Evolutionary conservation across 2,888 invertebrate genomes (phyloP).

Genomic region (Lycocerus yunnanus): DNA sequence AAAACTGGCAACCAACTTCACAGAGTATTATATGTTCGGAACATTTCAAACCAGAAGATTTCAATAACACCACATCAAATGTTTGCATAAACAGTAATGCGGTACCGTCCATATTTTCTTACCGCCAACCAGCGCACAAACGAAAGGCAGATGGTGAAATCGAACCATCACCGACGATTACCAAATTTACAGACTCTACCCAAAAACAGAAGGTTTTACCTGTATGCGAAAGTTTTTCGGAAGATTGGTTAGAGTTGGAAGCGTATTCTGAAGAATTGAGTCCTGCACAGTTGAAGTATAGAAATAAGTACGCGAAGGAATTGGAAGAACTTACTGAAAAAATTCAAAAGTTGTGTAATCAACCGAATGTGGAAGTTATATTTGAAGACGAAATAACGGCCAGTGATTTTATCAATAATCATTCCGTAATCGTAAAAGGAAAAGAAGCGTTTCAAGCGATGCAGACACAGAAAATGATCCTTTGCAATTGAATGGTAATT

Average conservation of each 20-base stretch:
- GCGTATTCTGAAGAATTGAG: slow-evolving; percentile 75
- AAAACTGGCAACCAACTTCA: background rate
- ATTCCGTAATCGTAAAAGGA: slow-evolving; percentile 10
- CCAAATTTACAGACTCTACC: background rate
- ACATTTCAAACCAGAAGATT: background rate
- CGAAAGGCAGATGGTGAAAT: background rate
- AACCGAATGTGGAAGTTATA: slow-evolving; percentile 66
- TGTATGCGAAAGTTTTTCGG: slow-evolving; percentile 43
- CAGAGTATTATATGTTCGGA: background rate
- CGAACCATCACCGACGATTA: background rate
- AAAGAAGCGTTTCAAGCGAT: slow-evolving; percentile 9
- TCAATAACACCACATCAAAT: background rate
- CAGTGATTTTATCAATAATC: slow-evolving; percentile 64
- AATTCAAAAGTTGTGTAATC: slow-evolving; percentile 62
- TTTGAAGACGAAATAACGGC: slow-evolving; percentile 67
- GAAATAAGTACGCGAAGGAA: slow-evolving; percentile 68
- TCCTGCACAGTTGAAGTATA: slow-evolving; percentile 66
- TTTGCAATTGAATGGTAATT: slow-evolving; percentile 22
- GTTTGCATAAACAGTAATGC: background rate
- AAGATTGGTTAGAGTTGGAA: slow-evolving; percentile 65
- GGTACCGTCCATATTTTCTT: background rate
- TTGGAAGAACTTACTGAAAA: slow-evolving; percentile 68
- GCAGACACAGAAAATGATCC: slow-evolving; percentile 31
- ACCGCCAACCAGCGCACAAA: background rate
- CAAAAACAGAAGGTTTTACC: slow-evolving; percentile 40